A percentile compares a stretch with the other conserved stretches of the same genome.
Conservation (phyloP, 2,888 invertebrate species). For the Cistogaster globosa region DNA sequence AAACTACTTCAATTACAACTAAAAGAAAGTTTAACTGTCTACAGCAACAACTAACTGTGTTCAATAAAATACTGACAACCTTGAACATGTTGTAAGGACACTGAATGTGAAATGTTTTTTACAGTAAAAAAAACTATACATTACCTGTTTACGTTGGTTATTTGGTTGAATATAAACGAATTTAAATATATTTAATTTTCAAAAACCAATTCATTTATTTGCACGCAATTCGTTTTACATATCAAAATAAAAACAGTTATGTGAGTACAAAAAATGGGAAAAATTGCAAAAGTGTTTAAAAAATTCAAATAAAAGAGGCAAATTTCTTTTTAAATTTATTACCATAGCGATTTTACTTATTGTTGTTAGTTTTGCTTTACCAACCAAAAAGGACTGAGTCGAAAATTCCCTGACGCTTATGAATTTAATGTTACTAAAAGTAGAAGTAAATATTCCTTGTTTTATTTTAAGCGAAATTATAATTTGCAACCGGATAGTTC, state of each 20-base stretch:
- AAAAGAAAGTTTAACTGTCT: conserved; percentile 11
- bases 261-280: not conserved
- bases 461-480: no score
- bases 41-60: not conserved
- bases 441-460: no score
- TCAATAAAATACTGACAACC: conserved; percentile 12
- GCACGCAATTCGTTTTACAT: conserved; percentile 25
- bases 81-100: conserved; percentile 54
- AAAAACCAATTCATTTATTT: conserved; percentile 42
- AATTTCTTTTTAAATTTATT: no score
- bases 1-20: conserved; percentile 21
- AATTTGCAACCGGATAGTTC: no score
- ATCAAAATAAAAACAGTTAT: not conserved
- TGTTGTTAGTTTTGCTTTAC: no score
- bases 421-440: no score
- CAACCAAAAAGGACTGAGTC: no score
- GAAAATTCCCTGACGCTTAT: no score
- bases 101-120: conserved; percentile 4
- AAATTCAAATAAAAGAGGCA: not conserved
- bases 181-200: not conserved
- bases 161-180: not conserved
- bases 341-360: no score
- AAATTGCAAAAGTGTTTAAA: not conserved
- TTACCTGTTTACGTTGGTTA: not conserved
- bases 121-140: not conserved